Evolutionary conservation across 2,888 invertebrate genomes (phyloP), one percentile per base, ranked within the genome.

Genomic region (Entomobrya multifasciata): DNA sequence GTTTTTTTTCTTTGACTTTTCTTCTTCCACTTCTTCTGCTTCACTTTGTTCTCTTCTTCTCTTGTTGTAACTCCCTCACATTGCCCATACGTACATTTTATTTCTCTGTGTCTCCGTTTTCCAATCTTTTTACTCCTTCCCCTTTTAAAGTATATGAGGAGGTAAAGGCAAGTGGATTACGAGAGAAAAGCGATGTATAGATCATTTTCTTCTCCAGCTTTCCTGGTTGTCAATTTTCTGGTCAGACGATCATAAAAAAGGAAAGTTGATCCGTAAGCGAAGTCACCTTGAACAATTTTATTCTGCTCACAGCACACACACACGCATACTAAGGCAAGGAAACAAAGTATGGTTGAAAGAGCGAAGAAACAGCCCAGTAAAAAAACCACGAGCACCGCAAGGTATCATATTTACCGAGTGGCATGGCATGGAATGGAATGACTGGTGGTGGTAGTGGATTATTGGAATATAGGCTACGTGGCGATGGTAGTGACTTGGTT

Each of bases 201-300:
- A 74, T 74, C 72, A 74, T 74, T 74, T 74, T 60, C 6, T 55
- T 55, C 20, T 36, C n/a, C n/a, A n/a, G n/a, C n/a, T n/a, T n/a
- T 70, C 52, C n/a, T 6, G 72, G 27, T 52, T 74, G 72, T 74
- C 72, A 74, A 74, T 74, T 74, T 74, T 74, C 72, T 74, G 72
- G 72, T 74, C 72, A 74, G 72, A 52, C 72, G 72, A 74, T 74
- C 72, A 49, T 52, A 74, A 74, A 67, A 74, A 49, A n/a, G 27
- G n/a, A n/a, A 52, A 74, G 72, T 74, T 74, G 52, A 74, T 74
- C 72, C 52, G 49, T n/a, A n/a, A n/a, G n/a, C 72, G 36, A n/a
- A 74, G 49, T 52, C 72, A 74, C 72, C 72, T 52, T 74, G 52
- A 74, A 74, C 72, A 74, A 74, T 74, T 74, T 74, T 74, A 74